Evolutionary conservation across 2,888 invertebrate species (phyloP), one percentile per base, ranked within the genome.

Genomic region (Seladonia tumulorum): DNA sequence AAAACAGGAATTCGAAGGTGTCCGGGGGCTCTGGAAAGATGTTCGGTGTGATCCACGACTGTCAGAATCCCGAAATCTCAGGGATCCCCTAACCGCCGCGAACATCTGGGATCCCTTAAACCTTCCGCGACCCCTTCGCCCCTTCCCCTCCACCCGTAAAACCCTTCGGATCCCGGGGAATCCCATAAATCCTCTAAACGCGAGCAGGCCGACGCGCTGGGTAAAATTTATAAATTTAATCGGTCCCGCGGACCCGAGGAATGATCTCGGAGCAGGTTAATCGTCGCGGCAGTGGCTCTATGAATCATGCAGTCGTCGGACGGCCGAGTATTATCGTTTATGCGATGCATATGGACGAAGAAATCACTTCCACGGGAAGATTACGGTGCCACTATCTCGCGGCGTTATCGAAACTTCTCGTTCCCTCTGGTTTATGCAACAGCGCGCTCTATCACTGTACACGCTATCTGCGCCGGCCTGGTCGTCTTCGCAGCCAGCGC

Each of bases 361-460:
- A 68, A 73, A 76, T 76, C 75, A 76, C 60, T 73, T 49, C 42
- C 66, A 66, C 39, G 71, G 74, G 53, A 90, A 88, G 90, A 91
- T 91, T 90, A 85, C 88, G 70, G 79, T 63, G n/a, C 66, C 66
- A 70, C 79, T 87, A 88, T 91, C 87, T 91, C 88, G 72, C 68
- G 47, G 42, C 81, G 87, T 88, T 90, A 91, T 90, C 91, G 91
- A 87, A 88, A 90, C 83, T 89, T 90, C 79, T 73, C 86, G 60
- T 76, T 63, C 85, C 90, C 85, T 85, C 88, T 88, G 87, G 91
- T 90, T 90, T 91, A 90, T 90, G 91, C 90, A 90, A 83, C 82
- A 91, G 90, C 76, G 72, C 75, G 80, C 81, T 79, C 90, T 90
- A 85, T 90, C 86, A n/a, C 49, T 73, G 45, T 49, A 86, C 83